Evolutionary conservation across 2,113 vertebrate genomes (phyloP).

Genomic region (Stomatorhinus ivindoensis): DNA sequence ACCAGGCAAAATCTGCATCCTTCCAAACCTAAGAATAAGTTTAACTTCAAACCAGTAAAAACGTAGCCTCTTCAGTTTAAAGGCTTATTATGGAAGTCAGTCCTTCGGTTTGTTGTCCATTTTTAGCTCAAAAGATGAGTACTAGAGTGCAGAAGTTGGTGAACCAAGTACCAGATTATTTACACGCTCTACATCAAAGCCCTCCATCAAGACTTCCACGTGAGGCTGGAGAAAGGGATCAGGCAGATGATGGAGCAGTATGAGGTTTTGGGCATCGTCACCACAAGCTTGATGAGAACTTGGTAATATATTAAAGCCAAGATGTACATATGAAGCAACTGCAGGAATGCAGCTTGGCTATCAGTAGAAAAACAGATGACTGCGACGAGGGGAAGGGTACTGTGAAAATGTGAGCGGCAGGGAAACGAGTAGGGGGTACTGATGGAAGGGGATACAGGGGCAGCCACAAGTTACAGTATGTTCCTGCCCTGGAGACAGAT

Average conservation of each 20-base stretch:
- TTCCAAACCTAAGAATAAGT: neutral
- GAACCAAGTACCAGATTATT: neutral
- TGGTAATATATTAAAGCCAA: neutral
- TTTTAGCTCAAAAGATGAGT: neutral
- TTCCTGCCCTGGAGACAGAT: neutral
- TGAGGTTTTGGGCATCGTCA: neutral
- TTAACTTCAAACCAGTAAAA: neutral
- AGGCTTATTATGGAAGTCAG: neutral
- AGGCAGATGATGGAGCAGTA: neutral
- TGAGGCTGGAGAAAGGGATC: neutral
- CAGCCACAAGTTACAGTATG: neutral
- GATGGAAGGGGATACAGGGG: neutral
- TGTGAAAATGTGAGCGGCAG: neutral
- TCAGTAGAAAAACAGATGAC: neutral
- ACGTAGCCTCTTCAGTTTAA: neutral
- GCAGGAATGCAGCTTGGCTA: neutral
- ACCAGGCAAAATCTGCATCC: neutral
- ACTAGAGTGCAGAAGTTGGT: neutral
- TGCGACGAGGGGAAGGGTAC: neutral
- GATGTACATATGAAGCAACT: neutral
- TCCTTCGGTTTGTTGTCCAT: neutral
- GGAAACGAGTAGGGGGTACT: neutral
- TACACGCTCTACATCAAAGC: neutral
- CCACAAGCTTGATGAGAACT: neutral
- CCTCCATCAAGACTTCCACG: neutral